phyloP scores from a whole-genome alignment of 2,797 vertebrate species.

The Protosalanx chinensis region DNA sequence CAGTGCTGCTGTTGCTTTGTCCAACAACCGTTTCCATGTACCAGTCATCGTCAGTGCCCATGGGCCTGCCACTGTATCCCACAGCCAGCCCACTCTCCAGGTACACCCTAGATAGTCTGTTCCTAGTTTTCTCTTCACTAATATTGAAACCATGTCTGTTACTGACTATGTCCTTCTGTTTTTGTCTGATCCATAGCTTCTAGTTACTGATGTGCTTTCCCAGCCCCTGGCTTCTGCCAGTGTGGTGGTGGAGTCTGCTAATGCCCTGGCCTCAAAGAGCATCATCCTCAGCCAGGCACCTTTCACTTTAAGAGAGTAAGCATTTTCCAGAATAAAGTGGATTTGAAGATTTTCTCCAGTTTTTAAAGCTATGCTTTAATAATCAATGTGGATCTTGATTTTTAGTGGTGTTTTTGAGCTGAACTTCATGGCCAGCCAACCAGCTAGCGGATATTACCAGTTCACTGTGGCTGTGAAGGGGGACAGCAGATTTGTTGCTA shows the following conservation, averaged over 20 bases:
- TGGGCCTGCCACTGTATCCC: conserved; percentile 84
- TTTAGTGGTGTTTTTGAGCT: conserved; percentile 87
- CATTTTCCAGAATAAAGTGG: not conserved
- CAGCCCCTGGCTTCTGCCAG: conserved; percentile 82
- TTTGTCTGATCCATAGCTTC: conserved; percentile 74
- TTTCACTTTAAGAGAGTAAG: conserved; percentile 84
- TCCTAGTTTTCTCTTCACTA: not conserved
- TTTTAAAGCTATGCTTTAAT: not conserved
- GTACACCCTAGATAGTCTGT: conserved; percentile 57
- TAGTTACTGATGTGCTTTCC: conserved; percentile 89
- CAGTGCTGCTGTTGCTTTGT: conserved; percentile 80
- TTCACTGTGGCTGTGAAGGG: conserved; percentile 86
- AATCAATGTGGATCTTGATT: conserved; percentile 3
- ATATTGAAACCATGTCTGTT: not conserved
- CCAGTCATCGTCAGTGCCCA: conserved; percentile 82
- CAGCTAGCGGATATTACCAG: conserved; percentile 94
- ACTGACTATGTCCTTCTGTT: not conserved
- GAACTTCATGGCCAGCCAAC: conserved; percentile 89
- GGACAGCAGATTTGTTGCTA: conserved; percentile 86
- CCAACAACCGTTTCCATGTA: conserved; percentile 89
- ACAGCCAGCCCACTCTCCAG: conserved; percentile 85
- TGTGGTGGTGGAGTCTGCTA: conserved; percentile 85
- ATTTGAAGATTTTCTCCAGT: not conserved
- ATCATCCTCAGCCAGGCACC: conserved; percentile 80
- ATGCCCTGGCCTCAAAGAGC: conserved; percentile 80